Conservation (phyloP, 2,888 invertebrate species). For the Aleiodes alternator region DNA sequence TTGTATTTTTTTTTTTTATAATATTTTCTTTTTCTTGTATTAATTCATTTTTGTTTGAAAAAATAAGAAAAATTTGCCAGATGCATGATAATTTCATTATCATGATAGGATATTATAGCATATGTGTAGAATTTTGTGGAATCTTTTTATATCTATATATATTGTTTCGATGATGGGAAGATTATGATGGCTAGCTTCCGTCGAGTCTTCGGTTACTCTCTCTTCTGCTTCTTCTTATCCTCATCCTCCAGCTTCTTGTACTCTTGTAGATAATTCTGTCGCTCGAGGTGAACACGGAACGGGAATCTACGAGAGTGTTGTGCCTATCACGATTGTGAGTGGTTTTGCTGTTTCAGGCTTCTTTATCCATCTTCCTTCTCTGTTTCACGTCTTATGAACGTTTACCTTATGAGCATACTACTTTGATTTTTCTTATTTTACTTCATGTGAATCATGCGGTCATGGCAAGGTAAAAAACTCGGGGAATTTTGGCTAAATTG, state of each 20-base stretch:
- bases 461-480: not conserved
- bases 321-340: slow-evolving; percentile 44
- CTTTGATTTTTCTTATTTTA: too few relatives aligned
- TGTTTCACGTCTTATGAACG: not conserved
- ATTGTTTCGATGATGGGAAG: not conserved
- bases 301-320: slow-evolving; percentile 41
- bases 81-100: too few relatives aligned
- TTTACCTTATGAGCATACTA: too few relatives aligned
- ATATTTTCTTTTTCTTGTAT: too few relatives aligned
- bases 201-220: not conserved
- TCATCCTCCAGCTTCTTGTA: slow-evolving; percentile 19
- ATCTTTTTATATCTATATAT: not conserved
- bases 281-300: slow-evolving; percentile 43
- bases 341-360: slow-evolving; percentile 17
- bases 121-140: too few relatives aligned
- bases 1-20: too few relatives aligned
- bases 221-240: slow-evolving; percentile 29
- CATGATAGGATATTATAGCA: too few relatives aligned
- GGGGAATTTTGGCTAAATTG: too few relatives aligned
- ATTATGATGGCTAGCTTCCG: not conserved
- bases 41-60: too few relatives aligned
- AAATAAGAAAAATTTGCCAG: too few relatives aligned
- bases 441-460: too few relatives aligned
- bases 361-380: not conserved
- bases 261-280: not conserved